phyloP scores from a whole-genome alignment of 1,140 invertebrate genomes.

The Caenorhabditis briggsae region DNA sequence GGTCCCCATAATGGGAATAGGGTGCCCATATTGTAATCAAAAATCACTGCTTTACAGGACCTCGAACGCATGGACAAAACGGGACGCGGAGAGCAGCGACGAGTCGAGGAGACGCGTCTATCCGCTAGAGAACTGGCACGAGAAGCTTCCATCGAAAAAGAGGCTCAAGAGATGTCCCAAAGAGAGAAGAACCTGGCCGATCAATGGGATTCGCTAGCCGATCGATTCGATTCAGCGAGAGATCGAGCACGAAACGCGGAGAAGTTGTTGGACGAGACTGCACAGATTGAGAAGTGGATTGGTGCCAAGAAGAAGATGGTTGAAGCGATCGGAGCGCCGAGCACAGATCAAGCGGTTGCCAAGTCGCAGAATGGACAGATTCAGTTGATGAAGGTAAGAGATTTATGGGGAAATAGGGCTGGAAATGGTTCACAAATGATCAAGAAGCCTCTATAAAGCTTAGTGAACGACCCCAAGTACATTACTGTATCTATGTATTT shows the following conservation, averaged over 20 bases:
- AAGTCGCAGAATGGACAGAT: conserved; percentile 80
- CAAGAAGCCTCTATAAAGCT: too few relatives aligned
- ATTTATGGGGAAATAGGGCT: too few relatives aligned
- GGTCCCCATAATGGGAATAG: too few relatives aligned
- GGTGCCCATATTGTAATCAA: too few relatives aligned
- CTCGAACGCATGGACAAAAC: conserved; percentile 56
- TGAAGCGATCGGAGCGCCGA: conserved; percentile 88
- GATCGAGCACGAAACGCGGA: conserved; percentile 80
- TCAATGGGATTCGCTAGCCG: conserved; percentile 35
- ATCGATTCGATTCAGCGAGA: conserved; percentile 47
- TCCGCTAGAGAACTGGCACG: conserved; percentile 50
- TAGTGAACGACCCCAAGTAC: too few relatives aligned
- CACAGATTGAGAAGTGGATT: conserved; percentile 87
- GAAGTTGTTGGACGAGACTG: conserved; percentile 89
- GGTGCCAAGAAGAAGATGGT: conserved; percentile 89
- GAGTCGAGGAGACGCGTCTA: conserved; percentile 40
- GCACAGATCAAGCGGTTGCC: conserved; percentile 89
- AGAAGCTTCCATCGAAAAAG: conserved; percentile 45
- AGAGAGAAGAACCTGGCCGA: conserved; percentile 23
- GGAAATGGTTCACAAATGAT: too few relatives aligned
- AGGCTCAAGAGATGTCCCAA: conserved; percentile 5
- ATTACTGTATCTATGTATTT: too few relatives aligned
- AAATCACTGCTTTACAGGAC: not conserved
- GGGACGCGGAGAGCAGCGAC: conserved; percentile 40
- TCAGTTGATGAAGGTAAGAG: conserved; percentile 58